Evolutionary conservation across 2,113 vertebrate species (phyloP), one percentile per base, ranked within the genome.

Genomic region (Anser brachyrhynchus): DNA sequence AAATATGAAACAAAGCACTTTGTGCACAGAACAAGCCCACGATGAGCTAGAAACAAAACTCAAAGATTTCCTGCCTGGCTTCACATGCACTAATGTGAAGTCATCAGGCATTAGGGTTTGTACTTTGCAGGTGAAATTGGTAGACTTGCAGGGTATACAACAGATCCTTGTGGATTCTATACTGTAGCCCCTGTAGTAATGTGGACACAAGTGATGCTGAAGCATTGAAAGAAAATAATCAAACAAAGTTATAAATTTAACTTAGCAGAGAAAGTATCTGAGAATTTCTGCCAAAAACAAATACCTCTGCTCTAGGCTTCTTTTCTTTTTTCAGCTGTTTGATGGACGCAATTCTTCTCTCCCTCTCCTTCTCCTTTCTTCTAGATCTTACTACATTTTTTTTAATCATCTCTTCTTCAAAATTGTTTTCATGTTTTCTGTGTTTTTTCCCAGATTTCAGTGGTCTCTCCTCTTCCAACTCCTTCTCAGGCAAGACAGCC

Each of bases 241-340:
- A 76, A 51, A 44, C 8, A 11, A 16, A 61, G 18, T 1, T 51
- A 87, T 0, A 65, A 35, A 52, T 2, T 23, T 21, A 81, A 44
- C 5, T 75, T 43, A 41, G 14, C 1, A 52, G 31, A 54, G 51
- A 79, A 89, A 85, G 86, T 65, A 89, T 4, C 35, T 44, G n/a
- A 89, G 41, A 59, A n/a, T 85, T 69, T 41, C 74, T 88, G 78
- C 75, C 64, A 82, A 87, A 67, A 69, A 87, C 31, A 66, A 71
- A 31, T 90, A 98, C 98, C 97, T 97, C 67, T 67, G 84, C 62
- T 86, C 75, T 72, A 21, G 89, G 93, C 69, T 95, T 96, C 80
- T 96, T 95, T 49, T 82, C 96, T 92, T 98, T 98, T 69, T 97
- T 99, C 87, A 98, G 92, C 33, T 89, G 79, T 57, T 97, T 97